These are phyloP conservation scores for Aleiodes leptofemur DNA, from an alignment of 2,888 invertebrate species.

Conservation along the genomic window DNA sequence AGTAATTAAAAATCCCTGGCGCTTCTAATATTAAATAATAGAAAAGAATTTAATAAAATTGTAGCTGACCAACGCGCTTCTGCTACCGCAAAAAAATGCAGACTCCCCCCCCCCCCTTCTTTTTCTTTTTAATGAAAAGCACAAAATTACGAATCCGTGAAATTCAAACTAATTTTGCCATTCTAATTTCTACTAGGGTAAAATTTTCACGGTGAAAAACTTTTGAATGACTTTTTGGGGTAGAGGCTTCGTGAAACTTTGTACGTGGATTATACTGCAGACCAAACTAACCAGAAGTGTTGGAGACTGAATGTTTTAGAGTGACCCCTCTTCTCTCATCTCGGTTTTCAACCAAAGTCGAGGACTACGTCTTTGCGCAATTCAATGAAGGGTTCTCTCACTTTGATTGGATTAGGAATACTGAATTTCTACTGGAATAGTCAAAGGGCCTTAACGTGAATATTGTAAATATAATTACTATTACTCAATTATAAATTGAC, in stretches of 20 bases:
- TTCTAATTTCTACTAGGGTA: conserved; percentile 33
- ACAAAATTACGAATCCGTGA: conserved; percentile 16
- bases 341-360: conserved; percentile 12
- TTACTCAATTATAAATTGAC: neutral
- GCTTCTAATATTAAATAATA: neutral
- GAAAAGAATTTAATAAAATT: conserved; percentile 16
- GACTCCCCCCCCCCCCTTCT: neutral
- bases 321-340: conserved; percentile 23
- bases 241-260: conserved; percentile 18
- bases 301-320: conserved; percentile 28
- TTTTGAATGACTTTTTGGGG: conserved; percentile 30
- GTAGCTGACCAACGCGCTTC: conserved; percentile 9
- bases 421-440: conserved; percentile 1
- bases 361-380: conserved; percentile 17
- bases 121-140: neutral
- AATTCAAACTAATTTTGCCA: conserved; percentile 23
- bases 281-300: conserved; percentile 19
- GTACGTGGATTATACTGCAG: conserved; percentile 22
- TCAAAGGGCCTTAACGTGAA: neutral
- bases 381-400: conserved; percentile 32
- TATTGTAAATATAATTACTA: conserved; percentile 8
- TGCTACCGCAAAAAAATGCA: neutral
- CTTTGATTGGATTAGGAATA: conserved; percentile 19
- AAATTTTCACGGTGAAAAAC: conserved; percentile 8
- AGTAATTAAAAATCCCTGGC: conserved; percentile 7